These are phyloP conservation scores for Ischnus inquisitorius DNA, from an alignment of 2,888 invertebrate species.

Conservation along the genomic window DNA sequence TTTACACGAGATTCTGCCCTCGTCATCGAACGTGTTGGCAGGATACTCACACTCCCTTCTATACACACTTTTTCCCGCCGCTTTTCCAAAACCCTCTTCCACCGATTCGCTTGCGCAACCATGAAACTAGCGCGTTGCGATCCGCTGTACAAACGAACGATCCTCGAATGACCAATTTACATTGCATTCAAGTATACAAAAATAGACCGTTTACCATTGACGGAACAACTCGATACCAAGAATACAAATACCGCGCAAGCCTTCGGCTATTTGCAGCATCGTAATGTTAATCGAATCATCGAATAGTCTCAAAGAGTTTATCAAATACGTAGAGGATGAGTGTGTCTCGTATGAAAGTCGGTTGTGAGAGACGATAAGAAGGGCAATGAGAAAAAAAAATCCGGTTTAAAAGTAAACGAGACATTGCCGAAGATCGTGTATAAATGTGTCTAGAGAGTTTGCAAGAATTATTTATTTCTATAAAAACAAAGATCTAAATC, in stretches of 20 bases:
- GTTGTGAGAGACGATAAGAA: background rate
- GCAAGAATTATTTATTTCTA: constrained; percentile 41
- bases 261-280: background rate
- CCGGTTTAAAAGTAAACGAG: constrained; percentile 12
- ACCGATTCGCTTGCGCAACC: constrained; percentile 2
- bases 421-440: background rate
- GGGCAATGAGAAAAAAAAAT: constrained; percentile 21
- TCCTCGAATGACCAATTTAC: constrained; percentile 29
- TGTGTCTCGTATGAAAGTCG: background rate
- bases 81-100: constrained; percentile 13
- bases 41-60: background rate
- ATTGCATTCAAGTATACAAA: constrained; percentile 2
- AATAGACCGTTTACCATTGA: background rate
- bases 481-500: constrained; percentile 64
- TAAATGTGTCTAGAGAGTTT: constrained; percentile 27
- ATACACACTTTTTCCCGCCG: constrained; percentile 10
- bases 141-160: constrained; percentile 20
- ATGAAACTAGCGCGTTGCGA: constrained; percentile 24
- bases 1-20: constrained; percentile 41
- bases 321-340: constrained; percentile 15
- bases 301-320: background rate
- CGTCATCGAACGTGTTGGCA: constrained; percentile 29
- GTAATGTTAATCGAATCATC: background rate
- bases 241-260: constrained; percentile 1
- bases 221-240: background rate